Conservation (phyloP, 2,113 vertebrate species). For the Illadopsis cleaveri region DNA sequence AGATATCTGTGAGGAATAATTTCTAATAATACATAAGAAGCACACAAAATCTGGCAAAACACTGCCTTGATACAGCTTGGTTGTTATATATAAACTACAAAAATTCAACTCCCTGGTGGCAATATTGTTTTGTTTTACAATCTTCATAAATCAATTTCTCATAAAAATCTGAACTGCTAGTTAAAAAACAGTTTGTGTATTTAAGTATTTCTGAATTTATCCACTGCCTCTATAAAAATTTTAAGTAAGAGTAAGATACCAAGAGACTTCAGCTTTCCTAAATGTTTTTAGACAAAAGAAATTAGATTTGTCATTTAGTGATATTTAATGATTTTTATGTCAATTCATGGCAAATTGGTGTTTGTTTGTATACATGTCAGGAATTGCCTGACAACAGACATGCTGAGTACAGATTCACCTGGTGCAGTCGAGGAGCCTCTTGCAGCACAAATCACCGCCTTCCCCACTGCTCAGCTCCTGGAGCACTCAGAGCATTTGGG, state of each 20-base stretch:
- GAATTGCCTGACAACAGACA: neutral
- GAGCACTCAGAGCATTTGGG: neutral
- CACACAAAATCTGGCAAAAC: neutral
- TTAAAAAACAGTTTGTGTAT: neutral
- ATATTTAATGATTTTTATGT: neutral
- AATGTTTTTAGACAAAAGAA: neutral
- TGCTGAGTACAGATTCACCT: neutral
- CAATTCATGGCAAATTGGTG: neutral
- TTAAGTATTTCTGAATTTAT: neutral
- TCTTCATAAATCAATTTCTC: neutral
- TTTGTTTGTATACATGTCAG: neutral
- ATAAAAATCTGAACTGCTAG: neutral
- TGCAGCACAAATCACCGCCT: neutral
- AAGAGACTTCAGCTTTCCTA: neutral
- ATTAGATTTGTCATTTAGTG: neutral
- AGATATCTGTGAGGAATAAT: neutral
- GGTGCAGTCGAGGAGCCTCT: neutral
- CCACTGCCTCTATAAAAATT: neutral
- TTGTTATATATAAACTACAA: neutral
- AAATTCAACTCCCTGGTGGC: neutral
- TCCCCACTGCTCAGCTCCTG: neutral
- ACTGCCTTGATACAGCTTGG: neutral
- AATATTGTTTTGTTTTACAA: neutral
- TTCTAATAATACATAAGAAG: neutral
- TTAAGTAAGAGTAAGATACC: neutral